These are phyloP conservation scores for Pachliopta kotzebuea DNA, from an alignment of 2,888 invertebrate genomes.

Conservation along the genomic window DNA sequence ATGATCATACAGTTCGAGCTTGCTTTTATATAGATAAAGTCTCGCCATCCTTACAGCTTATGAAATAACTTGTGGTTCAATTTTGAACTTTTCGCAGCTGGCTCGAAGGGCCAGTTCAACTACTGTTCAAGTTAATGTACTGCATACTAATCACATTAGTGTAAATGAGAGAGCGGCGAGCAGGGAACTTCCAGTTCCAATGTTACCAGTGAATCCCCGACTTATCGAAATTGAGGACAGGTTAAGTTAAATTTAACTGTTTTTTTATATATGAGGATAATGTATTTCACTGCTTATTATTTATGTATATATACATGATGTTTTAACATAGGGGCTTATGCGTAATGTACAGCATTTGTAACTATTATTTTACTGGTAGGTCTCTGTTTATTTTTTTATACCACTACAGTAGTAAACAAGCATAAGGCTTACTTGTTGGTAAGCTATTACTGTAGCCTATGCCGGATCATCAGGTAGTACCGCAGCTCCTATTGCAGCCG, in stretches of 20 bases:
- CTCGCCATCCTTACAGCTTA: background rate
- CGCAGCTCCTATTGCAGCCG: no score
- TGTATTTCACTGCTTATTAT: no score
- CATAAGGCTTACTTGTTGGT: no score
- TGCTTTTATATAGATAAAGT: constrained; percentile 6
- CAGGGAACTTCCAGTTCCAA: background rate
- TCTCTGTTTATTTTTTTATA: no score
- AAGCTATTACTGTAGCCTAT: no score
- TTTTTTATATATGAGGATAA: background rate
- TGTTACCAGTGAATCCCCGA: constrained; percentile 3
- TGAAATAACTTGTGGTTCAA: background rate
- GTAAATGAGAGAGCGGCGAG: background rate
- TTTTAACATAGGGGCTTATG: no score
- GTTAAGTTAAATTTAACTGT: background rate
- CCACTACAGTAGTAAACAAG: no score
- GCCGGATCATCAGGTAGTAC: no score
- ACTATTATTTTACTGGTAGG: no score
- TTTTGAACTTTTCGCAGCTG: background rate
- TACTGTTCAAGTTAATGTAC: background rate
- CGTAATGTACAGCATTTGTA: no score
- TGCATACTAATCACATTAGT: background rate
- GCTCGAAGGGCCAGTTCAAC: background rate
- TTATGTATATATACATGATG: no score
- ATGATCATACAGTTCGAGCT: background rate
- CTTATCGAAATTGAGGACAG: background rate